Evolutionary conservation across 2,113 vertebrate genomes (phyloP), one percentile per base, ranked within the genome.

Genomic region (Dinomys branickii): DNA sequence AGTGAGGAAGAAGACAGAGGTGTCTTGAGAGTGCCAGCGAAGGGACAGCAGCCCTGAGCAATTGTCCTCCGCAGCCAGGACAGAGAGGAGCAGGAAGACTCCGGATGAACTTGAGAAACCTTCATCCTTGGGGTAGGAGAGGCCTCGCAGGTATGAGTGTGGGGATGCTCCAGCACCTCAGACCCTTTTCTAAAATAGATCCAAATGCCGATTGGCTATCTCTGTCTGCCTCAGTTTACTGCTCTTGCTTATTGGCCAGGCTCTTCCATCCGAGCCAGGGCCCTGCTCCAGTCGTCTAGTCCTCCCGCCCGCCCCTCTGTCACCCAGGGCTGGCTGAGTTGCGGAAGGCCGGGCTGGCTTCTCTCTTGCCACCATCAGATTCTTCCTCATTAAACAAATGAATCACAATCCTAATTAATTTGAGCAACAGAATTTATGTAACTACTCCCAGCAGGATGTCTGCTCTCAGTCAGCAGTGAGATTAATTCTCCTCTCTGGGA

Each of bases 331-430:
- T 61, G 73, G 41, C 84, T 47, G 97, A 56, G 17, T 52, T 73
- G 88, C 14, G 11, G 22, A 88, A 90, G 91, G 82, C 44, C 71
- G 7, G 28, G 33, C 85, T 13, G 38, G 54, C 88, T 78, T 69
- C 81, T 44, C 75, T 97, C 90, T 85, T 56, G 13, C 90, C 75
- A 78, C 95, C 96, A 89, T 96, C 89, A 38, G 35, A 97, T 94
- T 50, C 94, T 97, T 97, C 95, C 90, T 98, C 98, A 98, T 98
- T 98, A 98, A 98, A 98, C 98, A 98, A 98, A 98, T 98, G 98
- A 97, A 98, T 98, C 98, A 98, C 97, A 97, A 97, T 98, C 97
- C 97, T 90, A 94, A 98, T 98, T 98, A 98, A 99, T 98, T 98
- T 98, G 98, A 98, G 98, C 98, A 98, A 96, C 97, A 93, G 97